Conservation (phyloP, 2,888 invertebrate genomes). For the Drosophila nr. medialis region DNA sequence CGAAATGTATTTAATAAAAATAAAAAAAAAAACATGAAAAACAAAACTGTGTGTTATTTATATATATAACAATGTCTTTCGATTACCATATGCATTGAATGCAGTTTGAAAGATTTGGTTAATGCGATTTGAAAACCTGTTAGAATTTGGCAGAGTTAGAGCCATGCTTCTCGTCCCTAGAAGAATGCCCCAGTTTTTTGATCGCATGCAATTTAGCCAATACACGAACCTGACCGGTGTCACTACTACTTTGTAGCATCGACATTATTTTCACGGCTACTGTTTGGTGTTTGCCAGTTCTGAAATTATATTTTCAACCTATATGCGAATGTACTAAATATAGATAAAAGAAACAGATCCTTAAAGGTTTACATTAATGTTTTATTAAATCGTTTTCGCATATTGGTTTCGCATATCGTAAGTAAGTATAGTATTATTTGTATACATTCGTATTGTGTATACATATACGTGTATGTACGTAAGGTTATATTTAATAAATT, state of each 20-base stretch:
- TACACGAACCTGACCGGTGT: background rate
- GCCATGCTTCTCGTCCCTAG: background rate
- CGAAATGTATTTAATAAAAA: constrained; percentile 79
- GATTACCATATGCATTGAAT: background rate
- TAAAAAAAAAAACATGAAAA: constrained; percentile 56
- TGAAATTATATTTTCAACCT: background rate
- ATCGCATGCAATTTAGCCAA: background rate
- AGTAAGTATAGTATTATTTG: constrained; percentile 32
- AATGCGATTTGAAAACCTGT: background rate
- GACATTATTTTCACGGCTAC: background rate
- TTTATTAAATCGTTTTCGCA: constrained; percentile 68
- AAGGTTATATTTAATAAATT: constrained; percentile 64
- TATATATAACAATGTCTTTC: background rate
- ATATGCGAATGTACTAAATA: background rate
- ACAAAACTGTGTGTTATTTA: background rate
- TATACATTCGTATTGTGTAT: constrained; percentile 28
- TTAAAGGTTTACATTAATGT: constrained; percentile 24
- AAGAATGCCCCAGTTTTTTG: background rate
- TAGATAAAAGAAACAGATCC: background rate
- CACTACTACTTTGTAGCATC: background rate
- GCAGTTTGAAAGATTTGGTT: background rate
- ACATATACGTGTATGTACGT: constrained; percentile 22
- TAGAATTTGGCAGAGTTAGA: background rate
- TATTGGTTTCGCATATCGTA: constrained; percentile 60
- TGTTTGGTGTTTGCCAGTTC: background rate